Base-by-base conservation (phyloP, 2,888 invertebrate genomes). In the Drosophila eohydei region DNA sequence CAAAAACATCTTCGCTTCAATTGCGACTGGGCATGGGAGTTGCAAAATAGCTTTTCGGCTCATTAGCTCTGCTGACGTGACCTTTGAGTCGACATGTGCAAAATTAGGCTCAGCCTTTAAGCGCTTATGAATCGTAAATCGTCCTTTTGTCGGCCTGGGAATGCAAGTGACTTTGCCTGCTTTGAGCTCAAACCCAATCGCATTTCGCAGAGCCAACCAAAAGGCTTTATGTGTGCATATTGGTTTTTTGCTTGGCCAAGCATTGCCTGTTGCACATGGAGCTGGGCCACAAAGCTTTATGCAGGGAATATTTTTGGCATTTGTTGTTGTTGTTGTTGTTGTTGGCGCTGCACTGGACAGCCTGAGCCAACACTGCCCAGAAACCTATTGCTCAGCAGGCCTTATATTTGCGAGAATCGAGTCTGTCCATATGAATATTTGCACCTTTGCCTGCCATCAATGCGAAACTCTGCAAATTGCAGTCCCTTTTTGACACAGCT, bases 331-430 rank as follows among this genome's bases (percentile, higher is more conserved):
- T 38, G 44, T 11, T 68, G 43, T 3, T 30, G 28, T 14, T 36
- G 51, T 8, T 36, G 52, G 5, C 41, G 36, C 44, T 48, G 46
- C 28, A 56, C 40, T 16, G 56, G 52, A 36, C 41, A 51, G 58
- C 38, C 16, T 30, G 48, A 50, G 48, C 48, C 4, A 11, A 32
- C 26, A 28, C 26, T 68, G 62, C 36, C 40, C 73, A 52, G 46
- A 58, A 43, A 65, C 64, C 69, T 69, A 69, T 34, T 72, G 55
- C 36, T 57, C 57, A 51, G 48, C 30, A 43, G 55, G 58, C 36
- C 52, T 57, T 63, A 75, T 70, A 44, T 70, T 55, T 38, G 6
- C 11, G 11, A 16, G 32, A 16, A 11, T 54, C 1, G 12, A 28
- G 3, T 9, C 0, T n/a, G n/a, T 9, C 38, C 38, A 54, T 38